Evolutionary conservation across 2,113 vertebrate species (phyloP).

Genomic region (Protobothrops flavoviridis): DNA sequence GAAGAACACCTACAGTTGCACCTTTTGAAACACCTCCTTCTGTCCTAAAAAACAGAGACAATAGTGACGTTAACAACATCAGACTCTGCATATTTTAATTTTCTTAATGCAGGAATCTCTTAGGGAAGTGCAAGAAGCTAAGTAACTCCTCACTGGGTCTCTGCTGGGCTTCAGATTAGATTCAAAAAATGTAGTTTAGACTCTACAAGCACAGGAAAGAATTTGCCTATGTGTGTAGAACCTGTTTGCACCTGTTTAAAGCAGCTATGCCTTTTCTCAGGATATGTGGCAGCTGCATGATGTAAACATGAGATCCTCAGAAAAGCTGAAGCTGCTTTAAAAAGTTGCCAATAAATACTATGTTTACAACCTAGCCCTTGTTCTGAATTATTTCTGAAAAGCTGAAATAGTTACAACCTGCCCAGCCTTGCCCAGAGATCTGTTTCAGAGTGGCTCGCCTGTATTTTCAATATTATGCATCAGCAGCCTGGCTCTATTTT

Average conservation of each 20-base stretch:
- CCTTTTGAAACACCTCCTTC: conserved; percentile 94
- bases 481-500: no score
- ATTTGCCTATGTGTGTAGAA: neutral
- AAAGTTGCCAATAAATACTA: neutral
- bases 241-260: neutral
- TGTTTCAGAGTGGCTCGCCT: no score
- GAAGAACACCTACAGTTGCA: conserved; percentile 87
- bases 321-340: neutral
- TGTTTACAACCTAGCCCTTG: no score
- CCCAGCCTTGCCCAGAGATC: no score
- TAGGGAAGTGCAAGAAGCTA: neutral
- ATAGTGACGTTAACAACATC: neutral
- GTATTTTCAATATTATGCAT: no score
- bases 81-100: rapidly evolving
- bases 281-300: neutral
- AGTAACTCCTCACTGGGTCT: neutral
- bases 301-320: neutral
- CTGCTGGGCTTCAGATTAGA: neutral
- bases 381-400: no score
- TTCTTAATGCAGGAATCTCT: neutral
- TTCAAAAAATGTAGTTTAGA: neutral
- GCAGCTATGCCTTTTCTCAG: neutral
- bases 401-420: no score
- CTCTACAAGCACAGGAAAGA: neutral
- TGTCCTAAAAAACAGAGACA: conserved; percentile 72